phyloP scores from a whole-genome alignment of 2,797 vertebrate species.

The Gymnothorax reevesii region DNA sequence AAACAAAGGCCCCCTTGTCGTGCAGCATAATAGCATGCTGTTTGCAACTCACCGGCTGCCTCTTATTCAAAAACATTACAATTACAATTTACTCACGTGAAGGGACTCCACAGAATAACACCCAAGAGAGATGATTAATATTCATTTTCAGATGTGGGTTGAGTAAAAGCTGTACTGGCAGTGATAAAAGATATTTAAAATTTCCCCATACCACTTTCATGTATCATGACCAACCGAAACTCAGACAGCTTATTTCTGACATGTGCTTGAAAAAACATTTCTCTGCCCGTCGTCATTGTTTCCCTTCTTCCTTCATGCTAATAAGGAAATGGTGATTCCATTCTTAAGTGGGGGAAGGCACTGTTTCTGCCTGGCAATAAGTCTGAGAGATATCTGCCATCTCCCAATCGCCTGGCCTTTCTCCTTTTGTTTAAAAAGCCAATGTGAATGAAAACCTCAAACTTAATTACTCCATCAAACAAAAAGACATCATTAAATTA shows the following conservation, averaged over 20 bases:
- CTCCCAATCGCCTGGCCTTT: slow-evolving; percentile 58
- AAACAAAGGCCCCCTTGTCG: slow-evolving; percentile 69
- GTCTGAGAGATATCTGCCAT: slow-evolving; percentile 62
- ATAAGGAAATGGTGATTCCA: slow-evolving; percentile 30
- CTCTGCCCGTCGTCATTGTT: neutral
- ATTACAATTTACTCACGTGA: slow-evolving; percentile 68
- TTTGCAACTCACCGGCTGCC: slow-evolving; percentile 57
- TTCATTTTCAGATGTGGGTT: slow-evolving; percentile 58
- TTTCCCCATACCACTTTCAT: neutral
- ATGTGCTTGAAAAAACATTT: slow-evolving; percentile 44
- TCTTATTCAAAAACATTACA: slow-evolving; percentile 63
- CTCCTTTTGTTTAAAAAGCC: neutral
- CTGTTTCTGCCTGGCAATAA: slow-evolving; percentile 58
- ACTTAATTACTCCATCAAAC: slow-evolving; percentile 74
- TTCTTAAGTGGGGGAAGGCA: slow-evolving; percentile 60
- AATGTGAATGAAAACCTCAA: slow-evolving; percentile 69
- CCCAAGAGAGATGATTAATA: slow-evolving; percentile 71
- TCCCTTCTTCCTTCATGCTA: slow-evolving; percentile 24
- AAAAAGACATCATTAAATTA: slow-evolving; percentile 82
- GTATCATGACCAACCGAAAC: slow-evolving; percentile 1
- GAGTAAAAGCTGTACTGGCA: slow-evolving; percentile 58
- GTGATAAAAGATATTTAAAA: slow-evolving; percentile 34
- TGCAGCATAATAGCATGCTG: slow-evolving; percentile 56
- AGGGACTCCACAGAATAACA: slow-evolving; percentile 59
- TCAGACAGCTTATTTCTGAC: neutral